Evolutionary conservation across 2,888 invertebrate genomes (phyloP), one percentile per base, ranked within the genome.

Genomic region (Hirtodrosophila alboralis): DNA sequence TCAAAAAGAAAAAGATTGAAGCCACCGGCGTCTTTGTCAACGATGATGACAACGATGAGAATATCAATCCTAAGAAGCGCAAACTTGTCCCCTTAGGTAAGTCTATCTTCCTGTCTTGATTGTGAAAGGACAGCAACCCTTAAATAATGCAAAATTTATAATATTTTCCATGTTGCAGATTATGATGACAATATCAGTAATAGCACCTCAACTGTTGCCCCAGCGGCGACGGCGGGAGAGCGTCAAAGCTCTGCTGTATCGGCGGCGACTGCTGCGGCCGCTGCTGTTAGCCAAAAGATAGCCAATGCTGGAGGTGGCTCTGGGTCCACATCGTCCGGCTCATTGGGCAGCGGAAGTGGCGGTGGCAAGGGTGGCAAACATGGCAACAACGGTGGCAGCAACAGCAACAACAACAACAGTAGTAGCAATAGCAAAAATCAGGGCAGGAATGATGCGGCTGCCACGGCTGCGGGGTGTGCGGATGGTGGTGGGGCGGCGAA

Each of bases 1-100:
- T 89, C 52, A 91, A 91, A 75, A 91, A 92, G 65, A 94, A 95
- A 84, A 95, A 95, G 90, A 96, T 95, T 89, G 92, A 95, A 62
- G 95, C 95, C 71, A 94, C 96, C 0, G 94, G 95, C 70, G 96
- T 96, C 3, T 97, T 97, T 88, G 96, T 96, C 90, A 95, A 95
- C 58, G 96, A 96, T 75, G 96, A 96, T 75, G 95, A 95, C 74
- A 93, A 92, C 64, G 94, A 94, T 53, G 92, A 91, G 59, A 86
- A 90, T 38, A 91, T 80, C 61, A 89, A 88, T 75, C 86, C 90
- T 51, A 95, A 95, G 89, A 95, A 95, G 91, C 92, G 96, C 74
- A 96, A 96, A 92, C 91, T 96, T 77, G 94, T 95, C 88, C 95
- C 95, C 76, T 91, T 95, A 87, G 95, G 94, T 94, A 88, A 78